Base-by-base conservation (phyloP, 1,140 invertebrate species). In the Trichonephila clavata region DNA sequence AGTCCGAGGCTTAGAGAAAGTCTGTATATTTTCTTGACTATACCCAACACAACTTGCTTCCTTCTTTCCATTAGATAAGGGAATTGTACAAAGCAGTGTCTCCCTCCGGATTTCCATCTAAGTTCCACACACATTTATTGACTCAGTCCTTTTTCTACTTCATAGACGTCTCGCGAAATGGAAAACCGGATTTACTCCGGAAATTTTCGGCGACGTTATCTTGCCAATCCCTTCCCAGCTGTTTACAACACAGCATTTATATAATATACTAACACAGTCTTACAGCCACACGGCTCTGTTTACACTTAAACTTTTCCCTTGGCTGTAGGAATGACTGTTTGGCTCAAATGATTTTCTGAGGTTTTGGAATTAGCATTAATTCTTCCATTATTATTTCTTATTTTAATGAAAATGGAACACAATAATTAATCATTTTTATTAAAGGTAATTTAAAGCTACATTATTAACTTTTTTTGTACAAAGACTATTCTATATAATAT, bases 91-190 rank as follows among this genome's bases (percentile, higher is more conserved):
- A 77, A 6, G 68, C 68, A 27, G 24, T 77, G 27, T 77, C 68
- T 5, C 68, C 18, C 68, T 77, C 68, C 27, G 68, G 68, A 77
- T 77, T 77, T 77, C 68, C 68, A 77, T 77, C 68, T 77, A 77
- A 77, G 68, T 24, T 32, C 27, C 68, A n/a, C n/a, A n/a, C n/a
- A n/a, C n/a, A 24, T 77, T 77, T 77, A 77, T 77, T 77, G 68
- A 77, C 68, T 77, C 68, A 77, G 68, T 77, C 68, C 32, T 16
- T 18, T 27, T 16, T 77, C 68, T 32, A 50, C 43, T 50, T 50
- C 43, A 50, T 50, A 50, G 43, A 50, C 43, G 27, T 13, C 24
- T 77, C 3, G 13, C 24, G 68, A 77, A 77, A 77, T 39, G 27
- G 68, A 77, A 71, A 77, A 77, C 68, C 2, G 68, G 68, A 77